phyloP scores from a whole-genome alignment of 2,113 vertebrate species.

The Etheostoma spectabile region DNA sequence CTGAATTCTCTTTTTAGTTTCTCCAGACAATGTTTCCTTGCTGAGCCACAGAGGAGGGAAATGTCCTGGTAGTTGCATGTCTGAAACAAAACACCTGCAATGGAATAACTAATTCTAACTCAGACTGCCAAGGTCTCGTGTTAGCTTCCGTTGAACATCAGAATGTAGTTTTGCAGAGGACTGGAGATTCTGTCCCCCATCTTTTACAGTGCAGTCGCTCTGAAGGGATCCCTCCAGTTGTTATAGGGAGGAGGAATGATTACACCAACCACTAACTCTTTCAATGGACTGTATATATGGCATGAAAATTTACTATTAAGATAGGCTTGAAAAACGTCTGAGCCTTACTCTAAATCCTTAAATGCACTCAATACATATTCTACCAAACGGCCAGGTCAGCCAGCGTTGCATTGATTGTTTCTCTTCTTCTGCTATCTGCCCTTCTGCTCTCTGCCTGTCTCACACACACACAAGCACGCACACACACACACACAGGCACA shows the following conservation, averaged over 20 bases:
- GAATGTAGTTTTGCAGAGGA: too few relatives aligned
- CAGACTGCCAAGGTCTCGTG: too few relatives aligned
- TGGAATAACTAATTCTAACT: too few relatives aligned
- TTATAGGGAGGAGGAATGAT: neutral
- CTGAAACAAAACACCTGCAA: too few relatives aligned
- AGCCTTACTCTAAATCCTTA: too few relatives aligned
- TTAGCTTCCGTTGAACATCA: neutral
- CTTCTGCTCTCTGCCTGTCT: neutral
- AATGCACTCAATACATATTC: neutral
- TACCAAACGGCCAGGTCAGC: neutral
- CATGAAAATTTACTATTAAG: neutral
- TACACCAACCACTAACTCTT: slow-evolving; percentile 5
- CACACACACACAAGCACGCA: slow-evolving; percentile 19
- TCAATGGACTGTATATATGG: neutral
- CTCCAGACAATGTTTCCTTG: too few relatives aligned
- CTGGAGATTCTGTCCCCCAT: neutral
- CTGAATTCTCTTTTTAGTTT: too few relatives aligned
- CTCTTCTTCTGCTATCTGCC: neutral
- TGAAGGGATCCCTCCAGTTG: neutral
- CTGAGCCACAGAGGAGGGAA: too few relatives aligned
- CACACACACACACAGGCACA: neutral
- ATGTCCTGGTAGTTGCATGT: too few relatives aligned
- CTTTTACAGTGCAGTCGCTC: neutral
- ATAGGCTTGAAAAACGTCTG: too few relatives aligned
- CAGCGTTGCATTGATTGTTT: neutral